These are phyloP conservation scores for Sparidentex hasta DNA, from an alignment of 2,797 vertebrate species.

Conservation along the genomic window DNA sequence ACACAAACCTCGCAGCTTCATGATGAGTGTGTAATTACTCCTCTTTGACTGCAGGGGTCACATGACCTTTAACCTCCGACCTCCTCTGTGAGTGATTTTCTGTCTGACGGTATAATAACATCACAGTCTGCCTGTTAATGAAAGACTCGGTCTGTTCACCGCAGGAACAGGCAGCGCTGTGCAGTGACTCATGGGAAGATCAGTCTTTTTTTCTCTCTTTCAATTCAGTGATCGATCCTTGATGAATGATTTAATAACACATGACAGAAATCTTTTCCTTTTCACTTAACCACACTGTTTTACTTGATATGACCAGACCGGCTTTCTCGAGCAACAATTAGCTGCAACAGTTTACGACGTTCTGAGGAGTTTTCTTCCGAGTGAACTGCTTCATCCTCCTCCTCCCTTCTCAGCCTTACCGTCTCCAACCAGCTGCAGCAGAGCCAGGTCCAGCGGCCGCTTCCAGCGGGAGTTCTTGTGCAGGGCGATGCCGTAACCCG, in stretches of 20 bases:
- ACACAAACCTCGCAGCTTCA: no score
- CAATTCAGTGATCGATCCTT: no score
- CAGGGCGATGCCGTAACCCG: constrained; percentile 93
- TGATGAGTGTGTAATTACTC: no score
- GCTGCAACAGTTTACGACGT: neutral
- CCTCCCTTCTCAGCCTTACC: constrained; percentile 76
- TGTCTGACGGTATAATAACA: neutral
- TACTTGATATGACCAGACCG: no score
- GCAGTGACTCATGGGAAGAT: no score
- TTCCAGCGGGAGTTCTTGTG: constrained; percentile 95
- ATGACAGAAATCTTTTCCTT: neutral
- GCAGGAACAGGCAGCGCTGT: neutral
- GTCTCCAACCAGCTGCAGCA: constrained; percentile 93
- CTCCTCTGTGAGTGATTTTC: neutral
- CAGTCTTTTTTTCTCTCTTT: no score
- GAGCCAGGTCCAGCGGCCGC: constrained; percentile 90
- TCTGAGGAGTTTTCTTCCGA: no score
- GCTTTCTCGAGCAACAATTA: neutral
- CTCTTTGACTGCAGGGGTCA: neutral
- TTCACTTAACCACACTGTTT: neutral
- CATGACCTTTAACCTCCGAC: neutral
- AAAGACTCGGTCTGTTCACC: neutral
- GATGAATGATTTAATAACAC: neutral
- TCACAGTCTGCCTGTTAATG: neutral
- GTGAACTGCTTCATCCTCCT: neutral